Base-by-base conservation (phyloP, 2,888 invertebrate species). In the Bembecia ichneumoniformis region DNA sequence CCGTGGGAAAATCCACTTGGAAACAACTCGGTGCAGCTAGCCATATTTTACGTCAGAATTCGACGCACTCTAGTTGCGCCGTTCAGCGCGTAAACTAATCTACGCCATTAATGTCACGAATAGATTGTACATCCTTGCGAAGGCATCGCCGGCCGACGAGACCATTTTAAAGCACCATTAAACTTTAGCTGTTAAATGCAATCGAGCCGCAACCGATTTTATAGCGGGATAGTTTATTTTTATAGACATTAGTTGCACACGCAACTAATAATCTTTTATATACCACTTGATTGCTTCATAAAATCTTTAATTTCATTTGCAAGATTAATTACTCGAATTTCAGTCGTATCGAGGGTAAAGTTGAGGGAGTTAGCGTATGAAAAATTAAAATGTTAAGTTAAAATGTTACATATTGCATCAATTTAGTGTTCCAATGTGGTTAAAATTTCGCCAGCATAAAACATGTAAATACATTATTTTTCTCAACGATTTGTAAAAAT, bases 71-170 rank as follows among this genome's bases (percentile, higher is more conserved):
- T 60, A 68, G 71, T 71, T 70, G 67, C 66, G 51, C 51, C 60
- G 59, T 58, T 44, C 51, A 54, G 62, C 68, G 64, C 64, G 64
- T 64, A 70, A 46, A 69, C 66, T 65, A 70, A 72, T 74, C 68
- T 66, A 60, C 64, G 60, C 62, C 61, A 69, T 71, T 74, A 75
- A 68, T 74, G 75, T 72, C 76, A 74, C 77, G 77, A 83, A 67
- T 77, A 76, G 77, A 79, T 75, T 75, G 76, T 79, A 69, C 68
- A 81, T 82, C 82, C 77, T 78, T 81, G 74, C 69, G 54, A 60
- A 62, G 60, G 61, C 63, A 63, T 64, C 59, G 58, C 63, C 58
- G 61, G 57, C 59, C 58, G 13, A 56, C 54, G 60, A 52, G 56
- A 57, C 60, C 51, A 67, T 71, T 72, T 28, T 28, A 70, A 74